Percentiles rank a stretch among this genome's conserved stretches.
Conservation (phyloP, 1,140 invertebrate species). For the Globodera ellingtonae region DNA sequence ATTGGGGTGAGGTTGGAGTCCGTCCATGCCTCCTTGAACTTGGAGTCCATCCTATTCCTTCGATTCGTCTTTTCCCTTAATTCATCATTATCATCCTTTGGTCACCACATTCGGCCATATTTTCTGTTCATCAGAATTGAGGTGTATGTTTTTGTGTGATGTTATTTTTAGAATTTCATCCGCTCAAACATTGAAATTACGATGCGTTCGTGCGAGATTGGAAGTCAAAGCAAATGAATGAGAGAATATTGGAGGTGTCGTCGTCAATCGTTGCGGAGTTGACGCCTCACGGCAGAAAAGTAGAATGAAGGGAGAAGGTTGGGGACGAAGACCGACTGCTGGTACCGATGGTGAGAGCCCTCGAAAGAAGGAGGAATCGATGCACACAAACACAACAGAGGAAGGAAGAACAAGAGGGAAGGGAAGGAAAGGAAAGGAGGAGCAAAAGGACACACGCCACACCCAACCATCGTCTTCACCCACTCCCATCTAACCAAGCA, state of each 20-base stretch:
- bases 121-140: neutral
- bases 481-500: neutral
- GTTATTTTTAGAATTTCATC: neutral
- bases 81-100: too few relatives aligned
- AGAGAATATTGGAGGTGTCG: neutral
- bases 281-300: neutral
- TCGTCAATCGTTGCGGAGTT: neutral
- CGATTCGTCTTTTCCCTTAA: too few relatives aligned
- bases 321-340: neutral
- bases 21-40: neutral
- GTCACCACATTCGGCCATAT: too few relatives aligned
- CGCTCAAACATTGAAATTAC: too few relatives aligned
- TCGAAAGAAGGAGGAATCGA: neutral
- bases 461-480: neutral
- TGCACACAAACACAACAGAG: neutral
- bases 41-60: too few relatives aligned
- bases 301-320: neutral
- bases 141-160: neutral
- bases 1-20: neutral
- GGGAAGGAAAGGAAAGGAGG: neutral
- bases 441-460: neutral
- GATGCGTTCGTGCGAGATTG: neutral
- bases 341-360: constrained; percentile 1
- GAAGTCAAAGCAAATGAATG: neutral
- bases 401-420: neutral